phyloP scores from a whole-genome alignment of 2,797 vertebrate genomes.

The Neopelma chrysocephalum region DNA sequence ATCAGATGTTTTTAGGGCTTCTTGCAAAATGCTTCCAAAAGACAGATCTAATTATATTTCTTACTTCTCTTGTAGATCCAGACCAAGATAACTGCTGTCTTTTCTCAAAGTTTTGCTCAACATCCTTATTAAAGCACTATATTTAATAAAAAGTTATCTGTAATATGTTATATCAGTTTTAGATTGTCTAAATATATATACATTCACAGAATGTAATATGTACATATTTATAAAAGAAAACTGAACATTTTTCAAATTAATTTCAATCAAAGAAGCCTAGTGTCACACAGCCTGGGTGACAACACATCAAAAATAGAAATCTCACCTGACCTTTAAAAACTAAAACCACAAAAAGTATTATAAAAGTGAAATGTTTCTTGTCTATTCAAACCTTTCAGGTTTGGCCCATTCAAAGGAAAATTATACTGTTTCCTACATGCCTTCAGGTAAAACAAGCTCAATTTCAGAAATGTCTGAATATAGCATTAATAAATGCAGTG shows the following conservation, averaged over 20 bases:
- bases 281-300: not conserved
- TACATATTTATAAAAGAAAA: not conserved
- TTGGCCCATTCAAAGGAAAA: not conserved
- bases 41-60: not conserved
- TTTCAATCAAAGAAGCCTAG: not conserved
- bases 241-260: not conserved
- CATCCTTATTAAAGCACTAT: not conserved
- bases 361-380: not conserved
- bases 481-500: not conserved
- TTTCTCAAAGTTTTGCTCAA: not conserved
- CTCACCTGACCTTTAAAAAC: not conserved
- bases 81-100: not conserved
- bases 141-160: not conserved
- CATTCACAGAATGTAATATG: not conserved
- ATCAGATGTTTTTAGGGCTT: not conserved
- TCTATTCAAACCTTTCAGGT: not conserved
- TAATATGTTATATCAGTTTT: not conserved
- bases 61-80: not conserved
- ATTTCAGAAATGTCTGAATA: not conserved
- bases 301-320: not conserved
- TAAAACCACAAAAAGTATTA: not conserved
- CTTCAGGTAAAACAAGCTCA: not conserved
- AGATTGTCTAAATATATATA: not conserved
- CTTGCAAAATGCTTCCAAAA: not conserved
- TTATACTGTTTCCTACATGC: not conserved